A percentile compares a stretch with the other conserved stretches of the same genome.
Conservation (phyloP, 1,140 invertebrate genomes). For the Philopotamus ludificatus region DNA sequence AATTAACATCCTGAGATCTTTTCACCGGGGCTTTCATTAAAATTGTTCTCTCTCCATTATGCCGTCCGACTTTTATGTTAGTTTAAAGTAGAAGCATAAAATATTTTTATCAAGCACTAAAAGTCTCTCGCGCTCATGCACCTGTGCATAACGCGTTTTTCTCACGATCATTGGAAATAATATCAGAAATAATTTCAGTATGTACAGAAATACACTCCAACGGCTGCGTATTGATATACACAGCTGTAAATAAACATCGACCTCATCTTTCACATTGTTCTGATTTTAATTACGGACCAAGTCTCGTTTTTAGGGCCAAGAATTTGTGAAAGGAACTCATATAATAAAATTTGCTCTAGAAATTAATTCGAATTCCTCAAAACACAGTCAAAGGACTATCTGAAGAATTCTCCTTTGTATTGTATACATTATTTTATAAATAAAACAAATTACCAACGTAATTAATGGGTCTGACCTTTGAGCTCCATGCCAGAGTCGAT, state of each 20-base stretch:
- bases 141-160: too few species aligned
- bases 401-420: neutral
- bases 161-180: too few species aligned
- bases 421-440: too few species aligned
- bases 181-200: too few species aligned
- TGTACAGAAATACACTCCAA: too few species aligned
- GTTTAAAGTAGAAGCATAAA: too few species aligned
- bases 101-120: neutral
- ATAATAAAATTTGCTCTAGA: constrained; percentile 1
- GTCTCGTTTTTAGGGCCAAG: constrained; percentile 15
- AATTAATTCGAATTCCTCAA: neutral
- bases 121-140: too few species aligned
- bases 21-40: neutral
- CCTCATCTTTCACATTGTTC: too few species aligned
- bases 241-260: too few species aligned
- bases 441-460: neutral
- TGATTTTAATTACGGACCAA: constrained; percentile 15
- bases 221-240: too few species aligned
- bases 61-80: too few species aligned
- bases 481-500: too few species aligned
- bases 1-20: constrained; percentile 18
- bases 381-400: neutral
- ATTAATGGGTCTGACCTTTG: neutral
- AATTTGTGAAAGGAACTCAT: constrained; percentile 13
- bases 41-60: neutral